These are phyloP conservation scores for Chorisops tibialis DNA, from an alignment of 2,888 invertebrate genomes.

Conservation along the genomic window DNA sequence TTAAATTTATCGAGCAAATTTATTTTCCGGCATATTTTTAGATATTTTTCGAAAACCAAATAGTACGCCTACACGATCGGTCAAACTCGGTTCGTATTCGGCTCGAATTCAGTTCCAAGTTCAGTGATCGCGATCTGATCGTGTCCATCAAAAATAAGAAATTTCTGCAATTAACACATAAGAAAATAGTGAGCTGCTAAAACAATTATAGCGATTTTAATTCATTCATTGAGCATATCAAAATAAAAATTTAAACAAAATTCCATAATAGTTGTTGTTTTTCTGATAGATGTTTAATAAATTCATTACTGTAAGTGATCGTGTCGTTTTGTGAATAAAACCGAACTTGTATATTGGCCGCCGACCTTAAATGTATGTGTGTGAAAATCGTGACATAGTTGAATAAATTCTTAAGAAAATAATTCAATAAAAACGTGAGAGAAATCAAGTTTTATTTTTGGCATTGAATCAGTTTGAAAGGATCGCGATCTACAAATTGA, in stretches of 20 bases:
- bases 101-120: neutral
- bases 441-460: constrained; percentile 26
- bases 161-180: too few relatives aligned
- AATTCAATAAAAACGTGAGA: neutral
- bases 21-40: constrained; percentile 12
- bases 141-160: neutral
- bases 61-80: constrained; percentile 21
- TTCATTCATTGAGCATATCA: neutral
- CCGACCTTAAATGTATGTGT: too few relatives aligned
- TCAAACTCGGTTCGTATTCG: neutral
- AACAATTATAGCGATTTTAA: constrained; percentile 11
- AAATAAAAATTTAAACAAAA: neutral
- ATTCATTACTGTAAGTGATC: too few relatives aligned
- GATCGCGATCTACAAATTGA: constrained; percentile 9
- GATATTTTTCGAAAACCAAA: constrained; percentile 14
- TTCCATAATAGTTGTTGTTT: too few relatives aligned
- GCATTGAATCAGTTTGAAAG: constrained; percentile 17
- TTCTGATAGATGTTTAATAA: too few relatives aligned
- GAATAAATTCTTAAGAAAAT: too few relatives aligned
- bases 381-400: too few relatives aligned
- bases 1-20: constrained; percentile 2
- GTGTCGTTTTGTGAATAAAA: too few relatives aligned
- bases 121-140: constrained; percentile 9
- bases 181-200: neutral
- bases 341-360: too few relatives aligned